Evolutionary conservation across 2,888 invertebrate genomes (phyloP).

Genomic region (Acanthosepion pharaonis): DNA sequence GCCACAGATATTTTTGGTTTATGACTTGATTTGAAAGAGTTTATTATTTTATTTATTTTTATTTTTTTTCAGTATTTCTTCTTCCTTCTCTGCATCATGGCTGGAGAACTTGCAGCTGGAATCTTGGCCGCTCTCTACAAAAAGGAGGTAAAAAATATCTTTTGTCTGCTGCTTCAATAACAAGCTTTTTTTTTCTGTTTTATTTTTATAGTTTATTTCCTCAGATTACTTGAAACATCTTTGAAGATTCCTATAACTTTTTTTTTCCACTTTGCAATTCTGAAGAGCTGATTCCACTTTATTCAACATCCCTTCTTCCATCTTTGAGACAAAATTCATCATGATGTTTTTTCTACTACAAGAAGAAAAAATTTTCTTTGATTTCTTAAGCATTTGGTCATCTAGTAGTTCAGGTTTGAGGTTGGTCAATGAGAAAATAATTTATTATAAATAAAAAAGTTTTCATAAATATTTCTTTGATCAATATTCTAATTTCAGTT

Average conservation of each 20-base stretch:
- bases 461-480: too few relatives aligned
- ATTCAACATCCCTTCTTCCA: not conserved
- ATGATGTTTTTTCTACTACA: too few relatives aligned
- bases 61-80: slow-evolving; percentile 67
- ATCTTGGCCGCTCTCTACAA: slow-evolving; percentile 67
- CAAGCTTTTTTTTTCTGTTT: not conserved
- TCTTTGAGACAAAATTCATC: too few relatives aligned
- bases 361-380: too few relatives aligned
- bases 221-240: not conserved
- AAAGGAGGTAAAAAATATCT: slow-evolving; percentile 60
- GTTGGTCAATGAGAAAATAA: too few relatives aligned
- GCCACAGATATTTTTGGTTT: too few relatives aligned
- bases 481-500: too few relatives aligned
- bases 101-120: slow-evolving; percentile 69
- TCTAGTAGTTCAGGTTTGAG: too few relatives aligned
- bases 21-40: not conserved
- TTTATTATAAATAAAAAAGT: too few relatives aligned
- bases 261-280: not conserved
- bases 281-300: not conserved
- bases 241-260: not conserved
- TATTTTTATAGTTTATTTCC: not conserved
- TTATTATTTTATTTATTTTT: not conserved
- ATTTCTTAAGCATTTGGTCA: too few relatives aligned
- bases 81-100: slow-evolving; percentile 69
- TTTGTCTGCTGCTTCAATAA: not conserved